A percentile compares a stretch with the other conserved stretches of the same genome.
phyloP scores from a whole-genome alignment of 2,113 vertebrate genomes.

The Megaceryle maxima region DNA sequence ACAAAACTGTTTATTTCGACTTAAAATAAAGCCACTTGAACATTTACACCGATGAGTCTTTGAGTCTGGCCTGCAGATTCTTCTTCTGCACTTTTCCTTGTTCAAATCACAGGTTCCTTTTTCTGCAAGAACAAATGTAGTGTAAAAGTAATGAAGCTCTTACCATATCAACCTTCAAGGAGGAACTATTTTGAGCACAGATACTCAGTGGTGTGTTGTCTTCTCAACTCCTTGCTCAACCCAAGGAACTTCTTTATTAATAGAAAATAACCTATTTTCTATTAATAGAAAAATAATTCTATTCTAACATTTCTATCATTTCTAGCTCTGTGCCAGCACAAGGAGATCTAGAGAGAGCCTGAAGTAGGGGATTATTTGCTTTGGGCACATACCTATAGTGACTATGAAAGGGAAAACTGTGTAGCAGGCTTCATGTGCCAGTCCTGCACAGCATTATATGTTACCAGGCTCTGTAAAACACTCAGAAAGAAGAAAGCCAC shows the following conservation, averaged over 20 bases:
- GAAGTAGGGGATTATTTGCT: not conserved
- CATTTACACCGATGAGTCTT: conserved; percentile 76
- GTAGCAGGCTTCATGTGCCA: not conserved
- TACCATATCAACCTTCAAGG: not conserved
- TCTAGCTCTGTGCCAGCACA: not conserved
- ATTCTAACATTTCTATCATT: not conserved
- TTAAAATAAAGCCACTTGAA: conserved; percentile 81
- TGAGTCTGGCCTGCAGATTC: conserved; percentile 67
- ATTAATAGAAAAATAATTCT: no score
- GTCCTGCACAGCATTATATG: not conserved
- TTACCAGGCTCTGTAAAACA: not conserved
- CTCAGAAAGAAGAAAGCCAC: not conserved
- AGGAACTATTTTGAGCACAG: not conserved
- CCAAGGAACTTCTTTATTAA: not conserved
- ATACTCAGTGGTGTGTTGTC: not conserved
- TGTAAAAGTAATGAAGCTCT: not conserved
- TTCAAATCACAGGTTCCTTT: conserved; percentile 66
- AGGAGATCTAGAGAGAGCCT: not conserved
- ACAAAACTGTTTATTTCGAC: conserved; percentile 80
- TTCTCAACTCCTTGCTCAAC: not conserved
- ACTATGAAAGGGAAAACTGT: not conserved
- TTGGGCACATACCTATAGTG: not conserved
- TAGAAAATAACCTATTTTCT: not conserved
- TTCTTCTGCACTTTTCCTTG: conserved; percentile 66
- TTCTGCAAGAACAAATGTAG: conserved; percentile 54